Evolutionary conservation across 2,113 vertebrate species (phyloP).

Genomic region (Peromyscus maniculatus): DNA sequence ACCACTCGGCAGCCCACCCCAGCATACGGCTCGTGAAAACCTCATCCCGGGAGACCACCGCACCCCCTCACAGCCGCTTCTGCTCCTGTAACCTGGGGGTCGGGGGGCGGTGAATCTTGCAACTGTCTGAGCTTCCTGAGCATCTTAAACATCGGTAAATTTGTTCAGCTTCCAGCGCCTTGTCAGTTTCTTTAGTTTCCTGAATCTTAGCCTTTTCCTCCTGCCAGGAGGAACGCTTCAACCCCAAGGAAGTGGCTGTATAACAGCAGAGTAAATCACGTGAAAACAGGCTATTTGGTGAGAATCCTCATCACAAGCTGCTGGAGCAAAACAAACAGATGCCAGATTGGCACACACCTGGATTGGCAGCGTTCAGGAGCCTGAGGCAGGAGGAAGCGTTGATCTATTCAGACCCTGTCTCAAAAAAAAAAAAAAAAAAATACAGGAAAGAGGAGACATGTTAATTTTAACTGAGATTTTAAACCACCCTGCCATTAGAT

Average conservation of each 20-base stretch:
- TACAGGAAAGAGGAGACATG: not conserved
- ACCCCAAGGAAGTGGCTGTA: too few species aligned
- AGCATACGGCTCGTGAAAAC: not conserved
- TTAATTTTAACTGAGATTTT: constrained; percentile 3
- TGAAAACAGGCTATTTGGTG: not conserved
- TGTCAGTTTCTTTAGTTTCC: too few species aligned
- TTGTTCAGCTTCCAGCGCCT: not conserved
- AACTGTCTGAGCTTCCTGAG: not conserved
- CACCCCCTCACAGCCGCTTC: rapidly evolving
- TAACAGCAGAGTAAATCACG: not conserved
- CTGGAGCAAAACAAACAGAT: not conserved
- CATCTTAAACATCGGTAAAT: not conserved
- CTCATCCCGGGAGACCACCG: not conserved
- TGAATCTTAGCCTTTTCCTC: not conserved
- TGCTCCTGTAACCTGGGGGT: not conserved
- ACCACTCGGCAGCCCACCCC: not conserved
- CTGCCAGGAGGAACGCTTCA: not conserved
- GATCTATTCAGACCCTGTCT: not conserved
- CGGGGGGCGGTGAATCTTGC: not conserved
- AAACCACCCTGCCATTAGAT: not conserved
- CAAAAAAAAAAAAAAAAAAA: not conserved
- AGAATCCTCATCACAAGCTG: not conserved
- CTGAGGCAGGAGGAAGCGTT: not conserved
- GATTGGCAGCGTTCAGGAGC: not conserved
- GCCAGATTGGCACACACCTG: not conserved